Conservation (phyloP, 2,797 vertebrate species). For the Phylloscopus collybita region DNA sequence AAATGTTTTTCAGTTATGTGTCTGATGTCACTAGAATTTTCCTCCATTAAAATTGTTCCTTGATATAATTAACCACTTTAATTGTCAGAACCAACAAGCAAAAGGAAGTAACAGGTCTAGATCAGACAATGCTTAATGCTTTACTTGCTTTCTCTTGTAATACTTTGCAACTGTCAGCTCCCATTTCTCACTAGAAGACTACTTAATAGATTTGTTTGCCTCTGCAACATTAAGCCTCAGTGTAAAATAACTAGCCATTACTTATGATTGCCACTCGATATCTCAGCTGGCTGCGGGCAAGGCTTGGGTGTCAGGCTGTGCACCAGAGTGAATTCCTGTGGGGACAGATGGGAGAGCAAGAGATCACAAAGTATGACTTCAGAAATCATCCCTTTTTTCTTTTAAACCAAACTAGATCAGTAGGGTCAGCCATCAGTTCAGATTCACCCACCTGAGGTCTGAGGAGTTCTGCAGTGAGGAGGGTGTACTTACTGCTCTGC, state of each 20-base stretch:
- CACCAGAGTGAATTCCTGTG: fast-evolving
- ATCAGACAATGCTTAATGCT: neutral
- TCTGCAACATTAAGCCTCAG: neutral
- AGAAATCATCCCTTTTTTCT: neutral
- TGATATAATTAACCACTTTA: neutral
- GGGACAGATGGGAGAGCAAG: neutral
- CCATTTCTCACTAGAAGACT: neutral
- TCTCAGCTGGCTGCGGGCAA: neutral
- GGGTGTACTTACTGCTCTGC: neutral
- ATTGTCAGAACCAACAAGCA: neutral
- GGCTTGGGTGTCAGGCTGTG: fast-evolving
- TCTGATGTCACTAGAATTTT: neutral
- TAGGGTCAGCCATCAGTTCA: neutral
- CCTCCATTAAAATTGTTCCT: neutral
- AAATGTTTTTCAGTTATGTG: neutral
- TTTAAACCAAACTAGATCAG: neutral
- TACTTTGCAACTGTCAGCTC: neutral
- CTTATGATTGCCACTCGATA: neutral
- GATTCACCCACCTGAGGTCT: neutral
- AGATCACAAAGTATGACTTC: neutral
- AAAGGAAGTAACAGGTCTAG: neutral
- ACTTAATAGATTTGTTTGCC: neutral
- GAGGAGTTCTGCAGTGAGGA: neutral
- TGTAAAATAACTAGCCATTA: neutral
- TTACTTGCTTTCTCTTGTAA: neutral